Evolutionary conservation across 2,888 invertebrate genomes (phyloP), one percentile per base, ranked within the genome.

Genomic region (Drosophila buzzatii): DNA sequence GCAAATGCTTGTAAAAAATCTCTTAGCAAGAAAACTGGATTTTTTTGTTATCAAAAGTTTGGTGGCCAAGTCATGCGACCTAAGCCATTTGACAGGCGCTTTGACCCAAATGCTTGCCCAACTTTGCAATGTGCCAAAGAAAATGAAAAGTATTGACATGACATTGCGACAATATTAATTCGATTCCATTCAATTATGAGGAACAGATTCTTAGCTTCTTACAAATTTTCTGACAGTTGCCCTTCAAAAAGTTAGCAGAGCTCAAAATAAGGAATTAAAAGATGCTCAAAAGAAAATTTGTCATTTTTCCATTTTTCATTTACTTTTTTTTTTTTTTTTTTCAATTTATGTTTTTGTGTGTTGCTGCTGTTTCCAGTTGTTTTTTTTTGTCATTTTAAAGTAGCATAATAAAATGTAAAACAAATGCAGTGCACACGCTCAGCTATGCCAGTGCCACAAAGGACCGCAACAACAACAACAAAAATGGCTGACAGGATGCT

Each of bases 351-450:
- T 55, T 37, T 27, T 10, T 56, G n/a, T 6, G n/a, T 12, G 33
- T 35, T 62, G 59, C 52, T 70, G 51, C 47, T 60, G 51, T 66
- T 58, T 53, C 27, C 51, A 37, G 23, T 69, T 75, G 62, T 57
- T 75, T 57, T 57, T 75, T 57, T 52, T 74, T 62, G 71, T 52
- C 70, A 73, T 79, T 81, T 85, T 74, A 77, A 82, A 86, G 82
- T 80, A 73, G 80, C 80, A 78, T 78, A 83, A 85, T 85, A 85
- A 85, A 85, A 85, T 83, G 83, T 83, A 72, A 82, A 85, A 85
- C 86, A 85, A 85, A 85, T 85, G 85, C 86, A 80, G 76, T 75
- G 81, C 77, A 85, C 79, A 79, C 82, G 77, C 75, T 82, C 69
- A 85, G 81, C 73, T 82, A 85, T 85, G 82, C 76, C 76, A 76